phyloP scores from a whole-genome alignment of 2,113 vertebrate genomes.

The Murina feae region DNA sequence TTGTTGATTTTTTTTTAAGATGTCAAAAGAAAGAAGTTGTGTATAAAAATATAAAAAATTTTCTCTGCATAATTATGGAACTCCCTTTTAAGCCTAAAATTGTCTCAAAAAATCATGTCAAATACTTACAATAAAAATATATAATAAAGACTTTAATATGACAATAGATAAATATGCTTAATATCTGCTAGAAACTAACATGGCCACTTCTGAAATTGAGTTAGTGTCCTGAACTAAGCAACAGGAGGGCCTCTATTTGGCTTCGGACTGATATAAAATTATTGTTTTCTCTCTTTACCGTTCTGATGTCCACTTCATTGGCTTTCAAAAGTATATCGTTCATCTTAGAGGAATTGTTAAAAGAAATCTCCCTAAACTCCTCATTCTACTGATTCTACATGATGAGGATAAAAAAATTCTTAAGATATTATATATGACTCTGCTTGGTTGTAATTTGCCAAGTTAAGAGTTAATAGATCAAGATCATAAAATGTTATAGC shows the following conservation, averaged over 20 bases:
- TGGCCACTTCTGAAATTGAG: not conserved
- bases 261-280: not conserved
- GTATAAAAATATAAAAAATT: not conserved
- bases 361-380: not conserved
- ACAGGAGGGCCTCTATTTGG: not conserved
- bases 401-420: not conserved
- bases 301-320: not conserved
- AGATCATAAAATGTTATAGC: slow-evolving; percentile 13
- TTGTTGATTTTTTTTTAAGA: not conserved
- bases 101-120: not conserved
- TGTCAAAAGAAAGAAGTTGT: not conserved
- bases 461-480: slow-evolving; percentile 34
- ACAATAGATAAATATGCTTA: not conserved
- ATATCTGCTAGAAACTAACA: not conserved
- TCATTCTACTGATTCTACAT: not conserved
- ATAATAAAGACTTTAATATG: not conserved
- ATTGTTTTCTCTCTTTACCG: not conserved
- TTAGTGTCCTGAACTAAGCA: not conserved
- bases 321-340: not conserved
- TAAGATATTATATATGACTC: not conserved
- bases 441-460: slow-evolving; percentile 10
- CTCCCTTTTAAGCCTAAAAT: not conserved
- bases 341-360: not conserved
- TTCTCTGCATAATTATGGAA: not conserved
- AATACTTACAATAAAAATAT: not conserved